Evolutionary conservation across 1,140 invertebrate genomes (phyloP).

Genomic region (Drosophila burlai): DNA sequence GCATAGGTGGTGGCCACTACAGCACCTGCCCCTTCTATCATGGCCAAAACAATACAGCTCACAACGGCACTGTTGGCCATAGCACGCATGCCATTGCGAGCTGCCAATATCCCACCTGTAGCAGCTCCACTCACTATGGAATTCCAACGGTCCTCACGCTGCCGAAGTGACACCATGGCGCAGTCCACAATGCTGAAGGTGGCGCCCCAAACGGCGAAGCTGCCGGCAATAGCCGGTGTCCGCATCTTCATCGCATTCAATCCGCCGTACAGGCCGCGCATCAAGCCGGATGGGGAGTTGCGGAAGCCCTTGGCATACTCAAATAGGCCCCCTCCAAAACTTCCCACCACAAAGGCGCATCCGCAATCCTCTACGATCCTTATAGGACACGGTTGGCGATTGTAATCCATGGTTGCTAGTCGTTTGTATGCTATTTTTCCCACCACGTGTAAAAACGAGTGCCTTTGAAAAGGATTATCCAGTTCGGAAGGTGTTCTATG

Average conservation of each 20-base stretch:
- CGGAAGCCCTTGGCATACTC: slow-evolving; percentile 65
- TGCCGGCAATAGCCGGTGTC: slow-evolving; percentile 67
- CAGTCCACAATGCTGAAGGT: slow-evolving; percentile 73
- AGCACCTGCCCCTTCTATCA: slow-evolving; percentile 65
- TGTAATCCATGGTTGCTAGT: slow-evolving; percentile 60
- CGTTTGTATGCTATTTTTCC: background rate
- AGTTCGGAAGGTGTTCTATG: background rate
- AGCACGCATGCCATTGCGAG: slow-evolving; percentile 65
- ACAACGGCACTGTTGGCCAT: slow-evolving; percentile 73
- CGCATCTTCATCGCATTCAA: slow-evolving; percentile 63
- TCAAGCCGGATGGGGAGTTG: slow-evolving; percentile 55
- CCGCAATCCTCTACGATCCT: slow-evolving; percentile 72
- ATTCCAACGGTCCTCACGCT: slow-evolving; percentile 70
- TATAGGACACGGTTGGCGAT: slow-evolving; percentile 70
- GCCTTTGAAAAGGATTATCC: background rate
- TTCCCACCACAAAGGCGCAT: slow-evolving; percentile 73
- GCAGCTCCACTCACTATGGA: slow-evolving; percentile 68
- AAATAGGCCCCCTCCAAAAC: slow-evolving; percentile 63
- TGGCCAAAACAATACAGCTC: slow-evolving; percentile 63
- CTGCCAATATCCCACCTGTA: slow-evolving; percentile 65
- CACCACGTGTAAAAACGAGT: too few species aligned
- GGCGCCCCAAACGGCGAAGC: slow-evolving; percentile 69
- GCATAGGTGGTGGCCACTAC: slow-evolving; percentile 72
- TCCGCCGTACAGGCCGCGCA: slow-evolving; percentile 60
- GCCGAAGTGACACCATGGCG: slow-evolving; percentile 56